Evolutionary conservation across 2,113 vertebrate genomes (phyloP).

Genomic region (Muntiacus muntjak): DNA sequence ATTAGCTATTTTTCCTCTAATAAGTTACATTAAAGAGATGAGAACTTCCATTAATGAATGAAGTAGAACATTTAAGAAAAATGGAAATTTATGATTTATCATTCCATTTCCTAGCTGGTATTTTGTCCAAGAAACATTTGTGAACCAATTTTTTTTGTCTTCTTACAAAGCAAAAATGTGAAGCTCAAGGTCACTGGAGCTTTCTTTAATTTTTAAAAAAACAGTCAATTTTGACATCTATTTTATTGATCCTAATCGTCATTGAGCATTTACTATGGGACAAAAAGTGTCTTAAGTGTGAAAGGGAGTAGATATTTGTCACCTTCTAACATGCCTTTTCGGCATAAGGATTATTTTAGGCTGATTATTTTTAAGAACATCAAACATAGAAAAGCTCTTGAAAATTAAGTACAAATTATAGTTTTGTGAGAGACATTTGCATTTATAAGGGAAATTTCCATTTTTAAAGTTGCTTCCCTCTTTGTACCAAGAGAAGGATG

Average conservation of each 20-base stretch:
- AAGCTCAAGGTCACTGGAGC: not conserved
- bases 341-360: not conserved
- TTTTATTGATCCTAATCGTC: not conserved
- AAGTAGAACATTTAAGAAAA: not conserved
- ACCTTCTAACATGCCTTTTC: not conserved
- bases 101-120: not conserved
- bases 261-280: not conserved
- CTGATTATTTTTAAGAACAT: not conserved
- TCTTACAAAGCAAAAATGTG: not conserved
- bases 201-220: not conserved
- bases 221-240: not conserved
- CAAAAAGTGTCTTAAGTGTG: not conserved
- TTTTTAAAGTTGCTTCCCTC: not conserved
- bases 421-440: not conserved
- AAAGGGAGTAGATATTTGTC: not conserved
- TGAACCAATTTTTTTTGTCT: not conserved
- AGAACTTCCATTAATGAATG: not conserved
- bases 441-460: not conserved
- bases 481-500: not conserved
- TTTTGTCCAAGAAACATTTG: not conserved
- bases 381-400: not conserved
- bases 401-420: not conserved
- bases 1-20: not conserved
- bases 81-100: not conserved
- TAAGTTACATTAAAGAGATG: not conserved